Base-by-base conservation (phyloP, 2,797 vertebrate genomes). In the Protonibea diacanthus region DNA sequence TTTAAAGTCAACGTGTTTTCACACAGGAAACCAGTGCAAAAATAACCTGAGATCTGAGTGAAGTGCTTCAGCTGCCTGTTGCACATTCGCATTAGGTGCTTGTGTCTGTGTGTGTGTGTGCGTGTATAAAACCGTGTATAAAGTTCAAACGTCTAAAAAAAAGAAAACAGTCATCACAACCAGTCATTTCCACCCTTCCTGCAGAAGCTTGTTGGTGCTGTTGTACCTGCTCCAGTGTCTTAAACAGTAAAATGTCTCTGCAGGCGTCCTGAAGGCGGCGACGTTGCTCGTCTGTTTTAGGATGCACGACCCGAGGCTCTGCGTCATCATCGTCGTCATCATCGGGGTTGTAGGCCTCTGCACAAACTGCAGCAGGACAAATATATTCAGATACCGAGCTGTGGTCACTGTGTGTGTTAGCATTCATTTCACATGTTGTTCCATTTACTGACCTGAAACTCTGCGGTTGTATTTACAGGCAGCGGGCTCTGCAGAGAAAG, bases 301-400 rank as follows among this genome's bases (percentile, higher is more conserved):
- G 97, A 91, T 98, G 88, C 83, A 98, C 94, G 21, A 98, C 93
- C 93, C 95, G 95, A 71, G 95, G 95, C 79, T 98, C 96, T 29
- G 91, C 74, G 70, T 96, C 97, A 48, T 97, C 96, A 51, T 98
- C 97, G 1, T 97, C 96, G 21, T 99, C 97, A 2, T 99, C 97
- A 84, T 99, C 98, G n/a, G 98, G 98, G 86, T 99, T 96, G 83
- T 96, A 99, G 29, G 96, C 86, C 93, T 99, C 97, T 63, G 97
- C 97, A 92, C 97, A 99, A 71, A 99, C 98, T 99, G 93, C 74
- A 75, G 71, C 76, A 27, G 61, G 12, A 72, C 67, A 58, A 23
- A 78, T n/a, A 15, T 1, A 13, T 44, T 8, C 2, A 57, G 74
- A 61, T 2, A 18, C 2, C 38, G 18, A 0, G 3, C 18, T 2